Evolutionary conservation across 2,113 vertebrate genomes (phyloP), one percentile per base, ranked within the genome.

Genomic region (Eulemur macaco): DNA sequence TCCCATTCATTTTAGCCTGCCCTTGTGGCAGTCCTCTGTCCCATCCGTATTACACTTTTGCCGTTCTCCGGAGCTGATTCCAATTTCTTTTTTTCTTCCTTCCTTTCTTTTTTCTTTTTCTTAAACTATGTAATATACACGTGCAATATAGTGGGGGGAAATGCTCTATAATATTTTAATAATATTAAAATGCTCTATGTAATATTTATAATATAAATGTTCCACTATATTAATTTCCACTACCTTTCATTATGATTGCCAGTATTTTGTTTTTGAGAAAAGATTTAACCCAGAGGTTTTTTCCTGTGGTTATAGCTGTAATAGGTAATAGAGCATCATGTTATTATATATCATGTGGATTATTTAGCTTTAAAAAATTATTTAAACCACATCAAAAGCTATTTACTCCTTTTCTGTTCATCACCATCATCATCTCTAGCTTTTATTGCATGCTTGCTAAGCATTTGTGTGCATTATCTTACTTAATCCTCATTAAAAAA

Each of bases 401-500:
- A n/a, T 42, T 58, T 68, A 42, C 8, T 63, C 68, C 54, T 85
- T 94, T 71, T 80, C 56, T 89, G 0, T 56, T 86, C 56, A n/a
- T 84, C 34, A 60, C 45, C 69, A 63, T 31, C 69, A 50, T 31
- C 37, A 39, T 54, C 60, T 29, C 60, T 95, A 18, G 64, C 66
- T 81, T 82, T 81, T 66, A 86, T 64, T n/a, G 17, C 23, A 42
- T 58, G 18, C 56, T 89, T 95, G 31, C 85, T 50, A 64, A 85
- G 15, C 89, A 81, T 56, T 80, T 66, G 42, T 10, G 9, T 80
- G 29, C 21, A 50, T 84, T 52, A 77, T 45, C 56, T 94, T 45
- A 50, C n/a, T 93, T 85, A 84, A 45, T 86, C 47, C 52, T 88
- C 11, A 80, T 66, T 85, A 50, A 63, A 90, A 82, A 95, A 23